These are phyloP conservation scores for Coelinius sp. DNA, from an alignment of 2,888 invertebrate species.

Conservation along the genomic window DNA sequence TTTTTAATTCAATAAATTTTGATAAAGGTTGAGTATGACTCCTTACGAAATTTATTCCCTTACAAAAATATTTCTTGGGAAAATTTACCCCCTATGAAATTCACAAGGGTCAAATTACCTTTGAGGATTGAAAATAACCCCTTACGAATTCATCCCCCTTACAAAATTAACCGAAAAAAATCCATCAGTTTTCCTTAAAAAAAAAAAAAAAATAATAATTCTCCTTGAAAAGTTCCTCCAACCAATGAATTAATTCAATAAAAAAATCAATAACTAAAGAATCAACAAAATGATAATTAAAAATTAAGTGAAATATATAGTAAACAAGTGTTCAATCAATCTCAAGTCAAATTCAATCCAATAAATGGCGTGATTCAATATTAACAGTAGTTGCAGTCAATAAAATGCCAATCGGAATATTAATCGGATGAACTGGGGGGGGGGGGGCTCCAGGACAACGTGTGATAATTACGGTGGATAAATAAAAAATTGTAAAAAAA, in stretches of 20 bases:
- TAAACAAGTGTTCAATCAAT: slow-evolving; percentile 58
- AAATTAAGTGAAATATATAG: slow-evolving; percentile 46
- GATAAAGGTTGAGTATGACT: no score
- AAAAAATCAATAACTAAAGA: slow-evolving; percentile 35
- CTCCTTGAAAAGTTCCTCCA: not conserved
- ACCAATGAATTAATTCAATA: slow-evolving; percentile 21
- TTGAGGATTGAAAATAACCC: no score
- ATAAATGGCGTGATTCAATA: slow-evolving; percentile 58
- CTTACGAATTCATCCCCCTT: no score
- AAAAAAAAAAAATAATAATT: slow-evolving; percentile 49
- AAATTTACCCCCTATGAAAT: no score
- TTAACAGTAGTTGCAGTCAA: slow-evolving; percentile 61
- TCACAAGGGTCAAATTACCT: no score
- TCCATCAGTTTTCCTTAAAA: no score
- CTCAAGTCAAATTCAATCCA: slow-evolving; percentile 53
- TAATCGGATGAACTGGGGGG: slow-evolving; percentile 48
- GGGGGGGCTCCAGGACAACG: slow-evolving; percentile 38
- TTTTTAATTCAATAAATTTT: no score
- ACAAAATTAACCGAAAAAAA: slow-evolving; percentile 22
- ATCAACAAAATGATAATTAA: slow-evolving; percentile 24
- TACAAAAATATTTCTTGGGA: no score
- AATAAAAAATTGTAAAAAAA: not conserved
- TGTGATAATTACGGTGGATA: slow-evolving; percentile 15
- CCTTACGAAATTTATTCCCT: no score
- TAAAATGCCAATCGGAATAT: slow-evolving; percentile 58